phyloP scores from a whole-genome alignment of 2,797 vertebrate genomes.

The Rhabdomys pumilio region DNA sequence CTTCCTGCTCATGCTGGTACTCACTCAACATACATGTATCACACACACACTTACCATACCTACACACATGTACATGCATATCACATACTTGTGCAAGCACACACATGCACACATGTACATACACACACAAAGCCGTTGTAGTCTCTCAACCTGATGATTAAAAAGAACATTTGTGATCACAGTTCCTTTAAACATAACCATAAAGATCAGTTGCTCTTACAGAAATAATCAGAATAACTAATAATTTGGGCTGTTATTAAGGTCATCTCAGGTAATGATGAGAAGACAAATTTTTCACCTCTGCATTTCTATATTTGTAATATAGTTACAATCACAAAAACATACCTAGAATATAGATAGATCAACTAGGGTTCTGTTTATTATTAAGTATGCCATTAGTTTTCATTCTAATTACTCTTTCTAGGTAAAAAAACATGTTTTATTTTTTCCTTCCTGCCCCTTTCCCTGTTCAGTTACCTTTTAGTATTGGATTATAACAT shows the following conservation, averaged over 20 bases:
- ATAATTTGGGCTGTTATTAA: slow-evolving; percentile 35
- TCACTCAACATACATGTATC: not conserved
- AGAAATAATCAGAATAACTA: not conserved
- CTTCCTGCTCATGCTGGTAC: not conserved
- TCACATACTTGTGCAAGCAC: too few species aligned
- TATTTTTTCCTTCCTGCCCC: not conserved
- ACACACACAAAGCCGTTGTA: not conserved
- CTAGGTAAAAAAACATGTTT: slow-evolving; percentile 3
- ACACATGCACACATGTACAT: not conserved
- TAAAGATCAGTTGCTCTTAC: not conserved
- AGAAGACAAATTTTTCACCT: slow-evolving; percentile 38
- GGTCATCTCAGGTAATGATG: not conserved
- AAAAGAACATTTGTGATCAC: not conserved
- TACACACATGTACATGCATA: not conserved
- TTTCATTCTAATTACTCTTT: slow-evolving; percentile 50
- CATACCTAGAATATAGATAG: not conserved
- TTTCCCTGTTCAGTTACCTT: not conserved
- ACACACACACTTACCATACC: not conserved
- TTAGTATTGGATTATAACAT: slow-evolving; percentile 23
- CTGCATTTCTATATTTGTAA: not conserved
- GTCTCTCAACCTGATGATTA: not conserved
- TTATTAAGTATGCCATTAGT: not conserved
- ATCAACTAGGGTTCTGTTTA: slow-evolving; percentile 37
- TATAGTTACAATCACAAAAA: slow-evolving; percentile 54
- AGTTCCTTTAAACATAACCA: slow-evolving; percentile 8